Evolutionary conservation across 2,888 invertebrate genomes (phyloP).

Genomic region (Eupithecia centaureata): DNA sequence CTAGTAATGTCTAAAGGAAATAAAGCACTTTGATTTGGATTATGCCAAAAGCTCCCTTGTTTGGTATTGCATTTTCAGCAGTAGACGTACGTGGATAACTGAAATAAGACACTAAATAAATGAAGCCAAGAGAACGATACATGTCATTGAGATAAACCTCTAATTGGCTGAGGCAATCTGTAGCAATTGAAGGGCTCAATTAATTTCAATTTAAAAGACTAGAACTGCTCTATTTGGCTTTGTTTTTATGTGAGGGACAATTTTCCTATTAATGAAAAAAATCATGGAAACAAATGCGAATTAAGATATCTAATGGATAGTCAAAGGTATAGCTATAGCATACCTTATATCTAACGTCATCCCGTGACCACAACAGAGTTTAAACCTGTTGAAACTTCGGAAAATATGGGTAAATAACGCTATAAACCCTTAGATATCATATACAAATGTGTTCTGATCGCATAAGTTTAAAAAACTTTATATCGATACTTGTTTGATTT

Average conservation of each 20-base stretch:
- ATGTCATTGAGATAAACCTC: slow-evolving; percentile 23
- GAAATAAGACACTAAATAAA: background rate
- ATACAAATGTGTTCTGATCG: too few relatives aligned
- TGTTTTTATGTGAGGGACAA: slow-evolving; percentile 18
- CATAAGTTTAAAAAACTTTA: too few relatives aligned
- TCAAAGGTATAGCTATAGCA: too few relatives aligned
- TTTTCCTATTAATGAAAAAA: slow-evolving; percentile 9
- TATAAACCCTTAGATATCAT: too few relatives aligned
- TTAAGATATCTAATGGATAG: background rate
- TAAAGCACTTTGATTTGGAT: too few relatives aligned
- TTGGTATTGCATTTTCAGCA: background rate
- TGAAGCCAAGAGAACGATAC: background rate
- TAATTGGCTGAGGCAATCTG: slow-evolving; percentile 33
- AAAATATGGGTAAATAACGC: too few relatives aligned
- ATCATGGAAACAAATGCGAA: background rate
- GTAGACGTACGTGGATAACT: background rate
- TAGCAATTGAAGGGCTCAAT: slow-evolving; percentile 35
- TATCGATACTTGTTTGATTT: too few relatives aligned
- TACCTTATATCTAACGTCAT: too few relatives aligned
- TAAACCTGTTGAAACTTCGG: too few relatives aligned
- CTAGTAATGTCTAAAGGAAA: too few relatives aligned
- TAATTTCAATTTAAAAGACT: slow-evolving; percentile 33
- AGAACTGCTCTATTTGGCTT: slow-evolving; percentile 37
- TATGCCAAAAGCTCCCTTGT: background rate
- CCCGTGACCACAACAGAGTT: too few relatives aligned